Percentiles rank a stretch among this genome's conserved stretches.
phyloP scores from a whole-genome alignment of 2,797 vertebrate species.

The Premnoplex brunnescens region DNA sequence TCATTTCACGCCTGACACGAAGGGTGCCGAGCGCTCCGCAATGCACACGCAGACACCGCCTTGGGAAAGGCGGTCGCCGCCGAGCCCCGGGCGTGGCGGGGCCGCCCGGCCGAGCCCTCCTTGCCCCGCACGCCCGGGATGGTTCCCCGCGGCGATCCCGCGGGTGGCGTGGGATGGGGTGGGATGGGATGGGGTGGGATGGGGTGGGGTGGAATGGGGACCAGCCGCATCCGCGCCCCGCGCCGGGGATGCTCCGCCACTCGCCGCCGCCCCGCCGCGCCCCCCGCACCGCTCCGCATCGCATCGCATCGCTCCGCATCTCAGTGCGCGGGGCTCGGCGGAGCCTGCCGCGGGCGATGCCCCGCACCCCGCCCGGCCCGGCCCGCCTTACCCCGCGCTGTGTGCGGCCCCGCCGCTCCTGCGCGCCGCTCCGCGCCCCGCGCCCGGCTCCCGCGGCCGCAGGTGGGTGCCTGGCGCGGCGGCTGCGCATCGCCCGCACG shows the following conservation, averaged over 20 bases:
- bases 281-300: not conserved
- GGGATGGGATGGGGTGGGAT: too few species aligned
- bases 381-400: constrained; percentile 5
- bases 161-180: too few species aligned
- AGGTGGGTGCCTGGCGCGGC: constrained; percentile 43
- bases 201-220: not conserved
- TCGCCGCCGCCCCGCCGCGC: not conserved
- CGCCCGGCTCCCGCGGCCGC: constrained; percentile 2
- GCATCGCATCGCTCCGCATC: not conserved
- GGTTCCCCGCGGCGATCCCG: not conserved
- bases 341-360: not conserved
- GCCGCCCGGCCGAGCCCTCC: not conserved
- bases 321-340: not conserved
- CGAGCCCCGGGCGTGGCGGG: not conserved
- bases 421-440: not conserved
- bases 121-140: not conserved
- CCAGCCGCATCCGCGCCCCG: not conserved
- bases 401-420: not conserved
- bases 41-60: accelerated
- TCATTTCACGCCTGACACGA: not conserved
- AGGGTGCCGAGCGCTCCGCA: not conserved
- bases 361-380: not conserved
- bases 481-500: constrained; percentile 23
- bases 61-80: not conserved
- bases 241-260: not conserved